Evolutionary conservation across 64 coral and sea anemone species (phyloP).

Genomic region (Porites australiensis): DNA sequence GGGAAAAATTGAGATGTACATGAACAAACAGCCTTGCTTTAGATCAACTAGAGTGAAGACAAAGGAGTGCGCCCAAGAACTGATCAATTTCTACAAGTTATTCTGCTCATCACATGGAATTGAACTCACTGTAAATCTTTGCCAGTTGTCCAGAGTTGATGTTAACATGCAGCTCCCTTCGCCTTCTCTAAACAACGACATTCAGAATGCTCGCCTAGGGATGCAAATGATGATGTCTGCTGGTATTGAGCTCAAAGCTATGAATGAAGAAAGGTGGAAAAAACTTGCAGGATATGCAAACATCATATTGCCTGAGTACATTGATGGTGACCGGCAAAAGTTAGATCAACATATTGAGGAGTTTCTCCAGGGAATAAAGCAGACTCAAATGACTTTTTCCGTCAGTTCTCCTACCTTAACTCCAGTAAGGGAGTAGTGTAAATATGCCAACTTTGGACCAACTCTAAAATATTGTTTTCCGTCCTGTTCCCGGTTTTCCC

Average conservation of each 20-base stretch:
- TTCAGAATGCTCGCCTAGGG: neutral
- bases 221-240: neutral
- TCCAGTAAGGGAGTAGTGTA: too few relatives aligned
- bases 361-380: neutral
- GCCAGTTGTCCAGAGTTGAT: constrained; percentile 29
- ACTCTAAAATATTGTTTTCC: too few relatives aligned
- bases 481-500: too few relatives aligned
- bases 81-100: constrained; percentile 32
- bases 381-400: neutral
- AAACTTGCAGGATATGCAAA: neutral
- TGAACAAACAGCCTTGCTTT: constrained; percentile 49
- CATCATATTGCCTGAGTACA: constrained; percentile 4
- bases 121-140: constrained; percentile 11
- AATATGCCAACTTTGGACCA: too few relatives aligned
- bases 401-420: too few relatives aligned
- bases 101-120: neutral
- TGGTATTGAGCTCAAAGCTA: constrained; percentile 4
- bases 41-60: neutral
- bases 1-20: constrained; percentile 23
- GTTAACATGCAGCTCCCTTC: neutral
- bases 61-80: constrained; percentile 7
- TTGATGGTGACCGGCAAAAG: constrained; percentile 6
- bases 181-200: neutral
- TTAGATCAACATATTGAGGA: neutral
- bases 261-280: neutral